Evolutionary conservation across 2,888 invertebrate species (phyloP).

Genomic region (Acronicta alni): DNA sequence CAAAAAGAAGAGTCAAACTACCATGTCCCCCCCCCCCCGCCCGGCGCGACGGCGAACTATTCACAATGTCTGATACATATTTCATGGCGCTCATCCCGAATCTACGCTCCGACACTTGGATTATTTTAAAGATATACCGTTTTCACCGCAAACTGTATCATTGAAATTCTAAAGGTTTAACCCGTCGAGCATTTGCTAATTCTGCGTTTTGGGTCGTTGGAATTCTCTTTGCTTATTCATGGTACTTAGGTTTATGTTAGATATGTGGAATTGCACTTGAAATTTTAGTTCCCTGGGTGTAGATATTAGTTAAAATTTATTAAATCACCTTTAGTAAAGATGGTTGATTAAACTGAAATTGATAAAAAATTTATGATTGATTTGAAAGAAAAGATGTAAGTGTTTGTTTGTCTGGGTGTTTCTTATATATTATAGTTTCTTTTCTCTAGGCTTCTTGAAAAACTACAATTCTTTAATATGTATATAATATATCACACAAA

Average conservation of each 20-base stretch:
- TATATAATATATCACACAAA: no score
- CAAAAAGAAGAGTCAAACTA: conserved; percentile 12
- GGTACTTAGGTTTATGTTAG: not conserved
- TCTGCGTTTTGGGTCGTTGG: not conserved
- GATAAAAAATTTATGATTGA: no score
- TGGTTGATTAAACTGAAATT: no score
- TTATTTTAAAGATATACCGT: conserved; percentile 62
- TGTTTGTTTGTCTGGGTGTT: no score
- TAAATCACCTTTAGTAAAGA: no score
- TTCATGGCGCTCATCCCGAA: conserved; percentile 67
- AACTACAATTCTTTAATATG: no score
- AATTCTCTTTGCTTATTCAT: not conserved
- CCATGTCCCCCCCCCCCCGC: conserved; percentile 3
- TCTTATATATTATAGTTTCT: no score
- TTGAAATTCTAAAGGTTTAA: conserved; percentile 36
- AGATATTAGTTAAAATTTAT: no score
- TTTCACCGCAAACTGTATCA: conserved; percentile 39
- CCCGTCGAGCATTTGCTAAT: conserved; percentile 30
- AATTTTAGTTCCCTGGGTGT: not conserved
- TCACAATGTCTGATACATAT: conserved; percentile 78
- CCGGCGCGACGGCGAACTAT: conserved; percentile 59
- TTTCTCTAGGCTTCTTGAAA: no score
- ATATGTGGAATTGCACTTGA: not conserved
- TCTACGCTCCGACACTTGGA: conserved; percentile 55
- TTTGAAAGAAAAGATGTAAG: no score